Conservation (phyloP, 2,113 vertebrate genomes). For the Phyllostomus hastatus region DNA sequence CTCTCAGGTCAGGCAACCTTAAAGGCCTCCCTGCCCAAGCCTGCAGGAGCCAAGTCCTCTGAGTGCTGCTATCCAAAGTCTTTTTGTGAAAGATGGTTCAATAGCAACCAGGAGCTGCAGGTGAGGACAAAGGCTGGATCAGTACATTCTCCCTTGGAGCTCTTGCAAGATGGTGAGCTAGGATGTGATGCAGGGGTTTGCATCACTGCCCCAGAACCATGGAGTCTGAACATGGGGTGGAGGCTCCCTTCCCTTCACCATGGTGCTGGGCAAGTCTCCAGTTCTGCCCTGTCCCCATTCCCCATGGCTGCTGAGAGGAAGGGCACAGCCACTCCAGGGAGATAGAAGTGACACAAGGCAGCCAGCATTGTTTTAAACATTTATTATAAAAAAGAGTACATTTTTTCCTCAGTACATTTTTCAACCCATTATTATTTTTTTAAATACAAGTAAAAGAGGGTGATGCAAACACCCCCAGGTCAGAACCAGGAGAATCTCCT, state of each 20-base stretch:
- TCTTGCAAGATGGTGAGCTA: background rate
- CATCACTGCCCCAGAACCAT: background rate
- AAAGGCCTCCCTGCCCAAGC: background rate
- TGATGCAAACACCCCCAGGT: constrained; percentile 78
- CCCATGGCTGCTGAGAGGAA: background rate
- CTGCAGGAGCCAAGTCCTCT: background rate
- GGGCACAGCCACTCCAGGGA: background rate
- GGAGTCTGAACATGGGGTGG: background rate
- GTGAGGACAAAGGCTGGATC: background rate
- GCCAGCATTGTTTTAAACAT: constrained; percentile 79
- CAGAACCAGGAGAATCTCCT: constrained; percentile 77
- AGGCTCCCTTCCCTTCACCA: background rate
- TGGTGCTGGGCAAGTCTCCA: too few species aligned
- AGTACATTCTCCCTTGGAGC: background rate
- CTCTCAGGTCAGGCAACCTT: background rate
- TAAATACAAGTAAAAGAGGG: constrained; percentile 84
- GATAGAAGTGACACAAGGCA: background rate
- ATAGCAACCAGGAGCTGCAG: background rate
- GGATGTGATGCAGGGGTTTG: background rate
- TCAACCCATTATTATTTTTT: constrained; percentile 79
- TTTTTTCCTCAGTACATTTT: constrained; percentile 81
- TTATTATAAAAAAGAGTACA: constrained; percentile 91
- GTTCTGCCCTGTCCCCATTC: rapidly evolving
- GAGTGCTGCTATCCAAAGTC: rapidly evolving
- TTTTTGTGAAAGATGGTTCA: background rate